Percentiles rank a stretch among this genome's conserved stretches.
phyloP scores from a whole-genome alignment of 2,888 invertebrate species.

The Parnassius glacialis region DNA sequence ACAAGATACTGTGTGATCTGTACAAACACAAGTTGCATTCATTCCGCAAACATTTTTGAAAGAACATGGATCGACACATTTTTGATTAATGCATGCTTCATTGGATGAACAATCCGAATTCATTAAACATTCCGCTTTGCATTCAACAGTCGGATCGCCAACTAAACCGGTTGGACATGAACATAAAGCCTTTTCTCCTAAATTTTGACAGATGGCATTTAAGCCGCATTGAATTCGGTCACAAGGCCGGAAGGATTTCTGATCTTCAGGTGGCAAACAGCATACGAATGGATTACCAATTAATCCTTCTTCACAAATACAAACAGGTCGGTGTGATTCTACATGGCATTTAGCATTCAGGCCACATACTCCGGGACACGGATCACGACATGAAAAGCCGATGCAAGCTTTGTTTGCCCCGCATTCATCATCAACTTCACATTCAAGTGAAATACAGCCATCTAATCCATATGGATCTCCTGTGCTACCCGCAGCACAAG shows the following conservation, averaged over 20 bases:
- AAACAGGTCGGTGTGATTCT: constrained; percentile 89
- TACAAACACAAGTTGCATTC: constrained; percentile 88
- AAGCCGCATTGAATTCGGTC: constrained; percentile 87
- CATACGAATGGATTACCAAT: constrained; percentile 89
- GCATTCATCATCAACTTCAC: constrained; percentile 90
- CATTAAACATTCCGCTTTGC: constrained; percentile 89
- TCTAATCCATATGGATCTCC: constrained; percentile 87
- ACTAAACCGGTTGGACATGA: constrained; percentile 87
- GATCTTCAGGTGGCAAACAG: constrained; percentile 83
- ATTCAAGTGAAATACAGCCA: constrained; percentile 90
- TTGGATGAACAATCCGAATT: constrained; percentile 89
- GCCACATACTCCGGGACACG: constrained; percentile 91
- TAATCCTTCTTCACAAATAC: constrained; percentile 86
- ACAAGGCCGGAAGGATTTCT: constrained; percentile 84
- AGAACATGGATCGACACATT: constrained; percentile 87
- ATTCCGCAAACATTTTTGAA: constrained; percentile 87
- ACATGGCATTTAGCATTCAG: constrained; percentile 86
- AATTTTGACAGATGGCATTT: constrained; percentile 88
- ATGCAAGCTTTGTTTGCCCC: constrained; percentile 87
- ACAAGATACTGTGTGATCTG: constrained; percentile 92
- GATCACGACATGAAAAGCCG: constrained; percentile 89
- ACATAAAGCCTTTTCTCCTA: constrained; percentile 86
- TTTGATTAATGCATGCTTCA: constrained; percentile 87
- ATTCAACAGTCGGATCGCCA: constrained; percentile 90
- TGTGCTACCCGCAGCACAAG: constrained; percentile 87